These are phyloP conservation scores for Yponomeuta plumbellus DNA, from an alignment of 2,888 invertebrate genomes.

Conservation along the genomic window DNA sequence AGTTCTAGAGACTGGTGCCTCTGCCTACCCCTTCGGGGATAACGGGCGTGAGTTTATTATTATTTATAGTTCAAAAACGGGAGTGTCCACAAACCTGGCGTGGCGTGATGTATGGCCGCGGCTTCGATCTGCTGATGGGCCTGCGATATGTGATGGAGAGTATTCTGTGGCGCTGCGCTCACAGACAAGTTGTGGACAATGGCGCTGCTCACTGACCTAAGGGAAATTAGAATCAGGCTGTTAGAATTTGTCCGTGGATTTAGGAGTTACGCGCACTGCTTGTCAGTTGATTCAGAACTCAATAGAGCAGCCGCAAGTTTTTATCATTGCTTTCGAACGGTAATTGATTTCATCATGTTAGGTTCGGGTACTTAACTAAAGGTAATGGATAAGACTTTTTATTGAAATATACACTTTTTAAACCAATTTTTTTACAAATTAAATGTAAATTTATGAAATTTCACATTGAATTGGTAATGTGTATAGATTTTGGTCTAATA, in stretches of 20 bases:
- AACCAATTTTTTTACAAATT: too few relatives aligned
- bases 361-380: too few relatives aligned
- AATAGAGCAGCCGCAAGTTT: slow-evolving; percentile 49
- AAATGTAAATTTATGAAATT: too few relatives aligned
- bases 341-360: slow-evolving; percentile 49
- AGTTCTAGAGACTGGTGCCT: too few relatives aligned
- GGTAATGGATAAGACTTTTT: too few relatives aligned
- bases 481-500: too few relatives aligned
- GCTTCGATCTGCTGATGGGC: slow-evolving; percentile 72
- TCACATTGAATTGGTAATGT: too few relatives aligned
- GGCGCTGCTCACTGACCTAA: slow-evolving; percentile 53
- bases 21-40: too few relatives aligned
- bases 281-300: slow-evolving; percentile 35
- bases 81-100: slow-evolving; percentile 39
- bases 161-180: slow-evolving; percentile 54
- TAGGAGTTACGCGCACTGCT: not conserved
- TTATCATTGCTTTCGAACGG: slow-evolving; percentile 49
- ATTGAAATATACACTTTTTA: too few relatives aligned
- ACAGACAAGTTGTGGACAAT: slow-evolving; percentile 63
- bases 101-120: slow-evolving; percentile 56
- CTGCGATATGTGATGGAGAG: slow-evolving; percentile 77
- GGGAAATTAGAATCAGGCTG: not conserved
- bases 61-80: too few relatives aligned
- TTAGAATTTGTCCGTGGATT: not conserved
- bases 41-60: too few relatives aligned